Base-by-base conservation (phyloP, 1,140 invertebrate genomes). In the Potamilus streckersoni region DNA sequence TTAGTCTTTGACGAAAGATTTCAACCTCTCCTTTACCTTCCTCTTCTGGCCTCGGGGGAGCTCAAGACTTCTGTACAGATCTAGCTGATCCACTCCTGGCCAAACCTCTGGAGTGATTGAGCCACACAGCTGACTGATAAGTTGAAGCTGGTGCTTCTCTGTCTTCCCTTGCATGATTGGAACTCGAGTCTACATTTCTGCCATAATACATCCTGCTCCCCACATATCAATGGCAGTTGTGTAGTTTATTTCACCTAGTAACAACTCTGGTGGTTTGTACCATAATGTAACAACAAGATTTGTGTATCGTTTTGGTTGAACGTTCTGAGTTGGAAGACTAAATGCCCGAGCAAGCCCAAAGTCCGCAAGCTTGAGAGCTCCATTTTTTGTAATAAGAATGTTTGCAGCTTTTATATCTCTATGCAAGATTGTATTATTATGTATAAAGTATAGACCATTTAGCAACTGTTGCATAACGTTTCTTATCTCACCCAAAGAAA, bases 341-440 rank as follows among this genome's bases (percentile, higher is more conserved):
- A 97, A 97, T 2, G 97, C 96, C 88, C 97, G 91, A 11, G 92
- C 91, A n/a, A 92, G 83, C 27, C 92, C 92, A 82, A 92, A 92
- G 82, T 92, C 92, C 8, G 92, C 92, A 38, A 92, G 79, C 82
- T 92, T 92, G 5, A 92, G 80, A 1, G 96, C 93, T n/a, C 98
- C 98, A 91, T 95, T 95, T 90, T 98, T 98, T 3, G 97, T 99
- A 68, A 99, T 97, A 4, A 99, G 91, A 67, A 99, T 97, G 92
- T 99, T 99, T 0, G 98, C 98, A 63, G 98, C 97, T 91, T 99
- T 99, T 97, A 99, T 98, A 86, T 99, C 97, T 84, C 97, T 92
- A 88, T 97, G 96, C 0, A 98, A 89, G 81, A 95, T 94, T 89
- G 98, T 98, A 90, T 98, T 98, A 81, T 94, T 96, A 86, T 99